Evolutionary conservation across 2,113 vertebrate genomes (phyloP), one percentile per base, ranked within the genome.

Genomic region (Symphodus melops): DNA sequence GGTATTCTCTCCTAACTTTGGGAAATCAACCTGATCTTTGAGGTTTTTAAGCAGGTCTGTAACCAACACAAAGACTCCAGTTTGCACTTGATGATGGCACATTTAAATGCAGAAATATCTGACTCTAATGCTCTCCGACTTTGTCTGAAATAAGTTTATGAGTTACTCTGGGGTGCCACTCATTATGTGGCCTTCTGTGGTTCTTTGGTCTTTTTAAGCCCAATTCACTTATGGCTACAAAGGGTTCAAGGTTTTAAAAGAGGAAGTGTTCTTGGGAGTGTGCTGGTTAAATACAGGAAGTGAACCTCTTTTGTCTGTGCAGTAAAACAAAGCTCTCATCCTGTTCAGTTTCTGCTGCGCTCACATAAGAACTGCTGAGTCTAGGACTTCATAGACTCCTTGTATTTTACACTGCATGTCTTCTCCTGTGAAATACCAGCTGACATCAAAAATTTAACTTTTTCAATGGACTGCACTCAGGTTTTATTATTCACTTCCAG

Each of bases 251-350:
- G 7, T 72, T 53, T 76, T 62, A 79, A 83, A 89, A 79, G 82
- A 90, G 89, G 89, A 92, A 91, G 73, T 52, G 9, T 21, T 62
- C 36, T 66, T 57, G 80, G 88, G 81, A 75, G 72, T 78, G 67
- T 68, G 52, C 64, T 68, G 41, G 41, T 13, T 71, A 68, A 83
- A 89, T 79, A 79, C 81, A 90, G 89, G 89, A 92, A 90, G 81
- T 79, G 58, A 37, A 49, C 54, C 77, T 72, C 44, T 70, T 70
- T 55, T 63, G 46, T 86, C 81, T 69, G 74, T 75, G 21, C 16
- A 48, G 55, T 23, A 25, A 75, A 86, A 86, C 81, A 76, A 76
- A 80, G 49, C 7, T 1, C 48, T 63, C 79, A 79, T 85, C 84
- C 82, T 84, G 77, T 83, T 36, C 55, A 72, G 19, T 55, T 14